These are phyloP conservation scores for Myripristis murdjan DNA, from an alignment of 2,797 vertebrate species.

Conservation along the genomic window DNA sequence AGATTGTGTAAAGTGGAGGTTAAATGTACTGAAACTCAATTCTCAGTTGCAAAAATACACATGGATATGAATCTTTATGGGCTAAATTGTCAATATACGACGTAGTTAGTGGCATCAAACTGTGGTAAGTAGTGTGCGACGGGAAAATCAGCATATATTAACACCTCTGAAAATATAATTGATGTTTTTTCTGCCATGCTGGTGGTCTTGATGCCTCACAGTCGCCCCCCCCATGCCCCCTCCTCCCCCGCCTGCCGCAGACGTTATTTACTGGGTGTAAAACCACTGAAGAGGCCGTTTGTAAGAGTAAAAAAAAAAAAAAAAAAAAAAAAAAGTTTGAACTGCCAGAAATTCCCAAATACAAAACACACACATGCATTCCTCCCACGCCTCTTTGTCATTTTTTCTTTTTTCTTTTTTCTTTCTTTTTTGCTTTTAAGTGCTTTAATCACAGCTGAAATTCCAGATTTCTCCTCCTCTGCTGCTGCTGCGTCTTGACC, in stretches of 20 bases:
- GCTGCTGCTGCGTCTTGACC: conserved; percentile 58
- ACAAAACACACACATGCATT: conserved; percentile 62
- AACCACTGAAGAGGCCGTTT: neutral
- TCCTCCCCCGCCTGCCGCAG: conserved; percentile 7
- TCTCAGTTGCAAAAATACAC: too few species aligned
- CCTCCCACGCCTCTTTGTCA: conserved; percentile 41
- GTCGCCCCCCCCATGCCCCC: too few species aligned
- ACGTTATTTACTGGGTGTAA: conserved; percentile 25
- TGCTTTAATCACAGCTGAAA: conserved; percentile 49
- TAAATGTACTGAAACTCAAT: too few species aligned
- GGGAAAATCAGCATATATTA: too few species aligned
- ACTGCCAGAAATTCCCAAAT: conserved; percentile 37
- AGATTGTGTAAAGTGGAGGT: too few species aligned
- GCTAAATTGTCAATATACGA: too few species aligned
- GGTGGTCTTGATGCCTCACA: neutral
- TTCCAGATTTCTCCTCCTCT: conserved; percentile 38
- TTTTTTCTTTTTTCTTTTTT: too few species aligned
- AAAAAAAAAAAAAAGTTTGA: neutral
- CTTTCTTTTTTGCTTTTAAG: conserved; percentile 57
- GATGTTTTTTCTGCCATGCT: neutral
- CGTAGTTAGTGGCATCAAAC: too few species aligned
- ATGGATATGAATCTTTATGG: too few species aligned
- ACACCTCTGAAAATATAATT: neutral
- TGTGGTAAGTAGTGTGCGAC: too few species aligned
- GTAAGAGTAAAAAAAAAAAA: too few species aligned